Percentiles rank a stretch among this genome's conserved stretches.
phyloP scores from a whole-genome alignment of 2,888 invertebrate genomes.

The Thera britannica region DNA sequence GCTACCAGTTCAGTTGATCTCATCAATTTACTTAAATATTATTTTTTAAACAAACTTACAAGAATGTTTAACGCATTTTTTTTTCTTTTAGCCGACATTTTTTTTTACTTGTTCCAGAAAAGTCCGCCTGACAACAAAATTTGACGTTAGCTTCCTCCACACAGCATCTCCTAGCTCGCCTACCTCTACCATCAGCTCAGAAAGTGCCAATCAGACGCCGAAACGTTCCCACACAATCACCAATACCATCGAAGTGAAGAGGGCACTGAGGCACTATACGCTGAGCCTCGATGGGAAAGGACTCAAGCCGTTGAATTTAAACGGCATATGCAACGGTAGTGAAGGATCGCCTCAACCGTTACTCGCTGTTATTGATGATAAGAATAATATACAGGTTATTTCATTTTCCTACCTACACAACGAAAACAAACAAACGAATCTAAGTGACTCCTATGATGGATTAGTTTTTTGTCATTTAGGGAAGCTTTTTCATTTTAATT shows the following conservation, averaged over 20 bases:
- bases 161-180: slow-evolving; percentile 63
- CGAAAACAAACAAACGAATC: too few relatives aligned
- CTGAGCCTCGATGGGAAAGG: slow-evolving; percentile 71
- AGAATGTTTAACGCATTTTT: too few relatives aligned
- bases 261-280: slow-evolving; percentile 58
- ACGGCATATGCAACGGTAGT: slow-evolving; percentile 71
- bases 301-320: slow-evolving; percentile 73
- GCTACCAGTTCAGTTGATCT: too few relatives aligned
- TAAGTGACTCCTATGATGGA: too few relatives aligned
- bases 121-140: slow-evolving; percentile 74
- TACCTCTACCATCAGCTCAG: slow-evolving; percentile 48
- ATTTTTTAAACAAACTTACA: too few relatives aligned
- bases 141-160: slow-evolving; percentile 74
- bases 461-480: too few relatives aligned
- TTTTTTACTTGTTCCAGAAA: slow-evolving; percentile 57
- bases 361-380: slow-evolving; percentile 76
- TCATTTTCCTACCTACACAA: too few relatives aligned
- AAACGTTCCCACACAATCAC: slow-evolving; percentile 70
- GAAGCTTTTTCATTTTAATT: too few relatives aligned
- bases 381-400: slow-evolving; percentile 62
- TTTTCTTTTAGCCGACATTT: too few relatives aligned
- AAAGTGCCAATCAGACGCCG: slow-evolving; percentile 59
- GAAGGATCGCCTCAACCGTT: slow-evolving; percentile 67
- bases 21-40: too few relatives aligned
- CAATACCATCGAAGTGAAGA: slow-evolving; percentile 57